These are phyloP conservation scores for Hypomecis punctinalis DNA, from an alignment of 2,888 invertebrate genomes.

Conservation along the genomic window DNA sequence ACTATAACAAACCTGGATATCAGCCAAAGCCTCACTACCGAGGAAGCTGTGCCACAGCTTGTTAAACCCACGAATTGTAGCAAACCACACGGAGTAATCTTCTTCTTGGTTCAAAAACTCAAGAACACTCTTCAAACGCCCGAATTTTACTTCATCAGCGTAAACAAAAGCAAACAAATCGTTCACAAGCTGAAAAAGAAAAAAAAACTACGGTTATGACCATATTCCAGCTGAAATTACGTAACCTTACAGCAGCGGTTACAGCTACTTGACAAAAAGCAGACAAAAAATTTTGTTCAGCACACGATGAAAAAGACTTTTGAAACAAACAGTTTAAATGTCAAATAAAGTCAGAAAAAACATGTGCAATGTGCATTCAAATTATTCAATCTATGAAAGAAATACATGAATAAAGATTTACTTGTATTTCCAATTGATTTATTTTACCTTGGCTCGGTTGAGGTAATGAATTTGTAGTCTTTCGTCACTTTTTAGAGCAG, in stretches of 20 bases:
- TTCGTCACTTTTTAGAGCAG: slow-evolving; percentile 69
- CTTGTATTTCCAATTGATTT: no score
- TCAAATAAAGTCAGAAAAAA: no score
- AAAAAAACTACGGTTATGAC: no score
- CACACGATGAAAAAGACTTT: no score
- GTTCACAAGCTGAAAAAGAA: slow-evolving; percentile 86
- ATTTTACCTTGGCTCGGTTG: slow-evolving; percentile 89
- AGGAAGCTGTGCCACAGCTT: slow-evolving; percentile 67
- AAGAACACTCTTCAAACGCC: slow-evolving; percentile 84
- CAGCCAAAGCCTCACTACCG: slow-evolving; percentile 57
- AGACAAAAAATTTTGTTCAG: no score
- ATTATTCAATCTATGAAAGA: no score
- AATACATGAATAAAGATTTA: no score
- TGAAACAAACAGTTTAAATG: no score
- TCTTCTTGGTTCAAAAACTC: slow-evolving; percentile 87
- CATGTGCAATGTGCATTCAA: no score
- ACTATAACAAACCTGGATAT: slow-evolving; percentile 63
- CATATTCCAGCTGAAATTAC: no score
- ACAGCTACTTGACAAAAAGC: no score
- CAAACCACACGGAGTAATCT: slow-evolving; percentile 91
- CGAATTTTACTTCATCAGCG: slow-evolving; percentile 85
- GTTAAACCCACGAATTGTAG: slow-evolving; percentile 83
- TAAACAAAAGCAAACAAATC: slow-evolving; percentile 90
- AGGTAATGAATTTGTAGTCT: slow-evolving; percentile 85
- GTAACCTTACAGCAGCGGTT: no score